Conservation (phyloP, 2,797 vertebrate species). For the Liasis olivaceus region DNA sequence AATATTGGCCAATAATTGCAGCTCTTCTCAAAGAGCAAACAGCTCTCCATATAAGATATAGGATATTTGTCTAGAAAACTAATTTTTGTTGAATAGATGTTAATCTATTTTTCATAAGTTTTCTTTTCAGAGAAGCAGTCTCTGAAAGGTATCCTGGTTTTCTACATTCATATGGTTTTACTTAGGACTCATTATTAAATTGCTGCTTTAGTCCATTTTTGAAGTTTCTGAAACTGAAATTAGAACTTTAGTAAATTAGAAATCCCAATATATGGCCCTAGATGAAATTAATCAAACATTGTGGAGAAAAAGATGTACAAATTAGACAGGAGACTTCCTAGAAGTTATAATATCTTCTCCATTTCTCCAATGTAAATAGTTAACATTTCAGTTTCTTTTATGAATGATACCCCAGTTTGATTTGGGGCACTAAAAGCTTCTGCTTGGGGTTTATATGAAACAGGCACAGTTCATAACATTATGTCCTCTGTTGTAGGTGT, state of each 20-base stretch:
- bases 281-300: neutral
- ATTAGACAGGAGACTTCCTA: neutral
- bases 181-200: neutral
- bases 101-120: neutral
- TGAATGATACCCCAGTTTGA: neutral
- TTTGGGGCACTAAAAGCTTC: neutral
- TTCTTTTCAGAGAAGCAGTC: neutral
- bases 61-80: neutral
- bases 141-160: neutral
- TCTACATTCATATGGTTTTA: neutral
- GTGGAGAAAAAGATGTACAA: neutral
- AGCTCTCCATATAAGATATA: neutral
- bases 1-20: neutral
- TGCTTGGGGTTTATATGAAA: neutral
- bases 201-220: neutral
- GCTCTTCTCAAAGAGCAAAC: neutral
- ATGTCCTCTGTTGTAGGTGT: constrained; percentile 76
- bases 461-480: neutral
- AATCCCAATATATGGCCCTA: neutral
- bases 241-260: neutral
- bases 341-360: neutral
- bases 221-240: neutral
- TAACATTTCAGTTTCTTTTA: neutral
- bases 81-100: neutral
- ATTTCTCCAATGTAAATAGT: neutral